Evolutionary conservation across 2,113 vertebrate genomes (phyloP), one percentile per base, ranked within the genome.

Genomic region (Psammodynastes pulverulentus): DNA sequence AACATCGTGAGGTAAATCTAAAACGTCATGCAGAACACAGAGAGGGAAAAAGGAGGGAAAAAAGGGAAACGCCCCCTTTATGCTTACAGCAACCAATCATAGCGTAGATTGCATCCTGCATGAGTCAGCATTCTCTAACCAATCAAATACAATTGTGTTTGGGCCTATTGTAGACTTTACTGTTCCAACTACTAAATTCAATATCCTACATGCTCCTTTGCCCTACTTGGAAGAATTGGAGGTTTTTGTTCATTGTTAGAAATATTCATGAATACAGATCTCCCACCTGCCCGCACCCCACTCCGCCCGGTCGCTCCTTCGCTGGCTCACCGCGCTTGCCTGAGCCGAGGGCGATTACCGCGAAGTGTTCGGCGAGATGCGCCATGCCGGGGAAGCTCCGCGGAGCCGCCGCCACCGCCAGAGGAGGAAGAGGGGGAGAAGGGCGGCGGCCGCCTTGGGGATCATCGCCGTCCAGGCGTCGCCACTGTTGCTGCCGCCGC

Each of bases 351-450:
- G 98, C 98, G 96, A 99, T 98, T 95, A 99, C 98, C 91, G 99
- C 97, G 97, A 99, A 99, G 97, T 99, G 99, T 97, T 99, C 98
- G 94, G 98, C 98, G 95, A 99, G 98, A 97, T 98, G 97, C 96
- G 98, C 97, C 99, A 99, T 99, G 95, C 62, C 62, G n/a, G 62
- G 34, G n/a, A 72, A 72, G 29, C n/a, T 72, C 62, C n/a, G 62
- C 62, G 62, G n/a, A 72, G 93, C 96, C 5, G 54, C 34, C 39
- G 84, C 84, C 39, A 58, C 43, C 10, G 88, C 45, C 15, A 56
- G 43, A 58, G 58, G 87, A 24, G 62, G n/a, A 12, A 15, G 23
- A 43, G 89, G 92, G 46, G 48, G 46, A 67, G 56, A 29, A 10
- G 84, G 84, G 91, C 90, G 94, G 48, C 45, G 13, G 79, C 72